Evolutionary conservation across 2,113 vertebrate species (phyloP).

Genomic region (Cheilinus undulatus): DNA sequence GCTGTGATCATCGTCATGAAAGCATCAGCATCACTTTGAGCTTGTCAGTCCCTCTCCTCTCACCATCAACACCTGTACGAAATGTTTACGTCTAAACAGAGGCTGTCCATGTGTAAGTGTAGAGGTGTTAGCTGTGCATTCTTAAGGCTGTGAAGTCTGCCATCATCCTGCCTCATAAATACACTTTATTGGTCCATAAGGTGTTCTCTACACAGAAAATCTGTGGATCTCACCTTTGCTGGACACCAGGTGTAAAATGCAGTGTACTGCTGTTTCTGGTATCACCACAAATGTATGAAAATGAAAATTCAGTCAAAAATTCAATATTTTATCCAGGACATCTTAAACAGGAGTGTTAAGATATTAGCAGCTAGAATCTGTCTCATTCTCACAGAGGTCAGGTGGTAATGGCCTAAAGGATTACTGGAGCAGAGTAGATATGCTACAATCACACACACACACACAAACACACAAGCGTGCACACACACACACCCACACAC

Average conservation of each 20-base stretch:
- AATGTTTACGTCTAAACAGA: not conserved
- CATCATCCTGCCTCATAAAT: not conserved
- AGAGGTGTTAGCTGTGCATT: not conserved
- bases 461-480: constrained; percentile 31
- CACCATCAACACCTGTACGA: constrained; percentile 22
- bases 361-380: constrained; percentile 31
- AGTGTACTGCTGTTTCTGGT: not conserved
- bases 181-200: not conserved
- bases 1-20: constrained; percentile 24
- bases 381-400: constrained; percentile 62
- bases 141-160: not conserved
- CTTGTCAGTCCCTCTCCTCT: not conserved
- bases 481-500: constrained; percentile 31
- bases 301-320: constrained; percentile 24
- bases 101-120: not conserved
- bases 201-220: not conserved
- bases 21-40: constrained; percentile 24
- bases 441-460: constrained; percentile 49
- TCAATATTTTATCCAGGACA: constrained; percentile 34
- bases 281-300: constrained; percentile 6
- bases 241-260: not conserved
- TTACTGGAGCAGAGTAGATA: constrained; percentile 58
- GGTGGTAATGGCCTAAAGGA: constrained; percentile 68
- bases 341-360: constrained; percentile 36
- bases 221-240: not conserved